Base-by-base conservation (phyloP, 2,113 vertebrate genomes). In the Polyodon spathula region DNA sequence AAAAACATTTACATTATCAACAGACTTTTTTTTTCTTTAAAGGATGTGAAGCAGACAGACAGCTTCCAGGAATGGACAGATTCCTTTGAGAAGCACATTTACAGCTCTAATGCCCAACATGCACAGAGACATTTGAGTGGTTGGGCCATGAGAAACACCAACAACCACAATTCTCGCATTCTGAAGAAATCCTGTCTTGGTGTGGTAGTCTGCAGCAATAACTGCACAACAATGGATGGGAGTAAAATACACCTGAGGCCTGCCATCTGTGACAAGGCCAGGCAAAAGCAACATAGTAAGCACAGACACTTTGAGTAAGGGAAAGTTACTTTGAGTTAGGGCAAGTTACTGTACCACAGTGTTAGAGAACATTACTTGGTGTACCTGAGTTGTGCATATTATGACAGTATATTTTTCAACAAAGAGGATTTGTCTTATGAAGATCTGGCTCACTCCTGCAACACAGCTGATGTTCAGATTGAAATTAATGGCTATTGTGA, bases 101-200 rank as follows among this genome's bases (percentile, higher is more conserved):
- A 90, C 56, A 88, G 81, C 62, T 79, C 80, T 0, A 74, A 86
- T 39, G 86, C 89, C 59, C 81, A 84, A 75, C 88, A 70, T 0
- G 89, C 89, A 0, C 89, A 88, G 71, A 74, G 80, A 61, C 88
- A 90, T 55, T 66, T 89, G 59, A 90, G 89, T 67, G 89, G 88
- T 67, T 90, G 89, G 89, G 89, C 89, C 38, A 90, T 90, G 89
- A 82, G 88, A 60, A 90, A 90, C 67, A 90, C 89, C 66, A 90
- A 90, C 68, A 90, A 90, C 69, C 89, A 90, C 73, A 90, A 90
- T 65, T 87, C 86, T 0, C 82, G 83, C 58, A 87, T 90, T 73
- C 77, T 90, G 63, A 90, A 90, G 16, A 90, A 90, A 67, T 90
- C 89, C 53, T 90, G 89, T 66, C 80, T 90, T 0, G 88, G 89